Evolutionary conservation across 2,797 vertebrate genomes (phyloP).

Genomic region (Rhincodon typus): DNA sequence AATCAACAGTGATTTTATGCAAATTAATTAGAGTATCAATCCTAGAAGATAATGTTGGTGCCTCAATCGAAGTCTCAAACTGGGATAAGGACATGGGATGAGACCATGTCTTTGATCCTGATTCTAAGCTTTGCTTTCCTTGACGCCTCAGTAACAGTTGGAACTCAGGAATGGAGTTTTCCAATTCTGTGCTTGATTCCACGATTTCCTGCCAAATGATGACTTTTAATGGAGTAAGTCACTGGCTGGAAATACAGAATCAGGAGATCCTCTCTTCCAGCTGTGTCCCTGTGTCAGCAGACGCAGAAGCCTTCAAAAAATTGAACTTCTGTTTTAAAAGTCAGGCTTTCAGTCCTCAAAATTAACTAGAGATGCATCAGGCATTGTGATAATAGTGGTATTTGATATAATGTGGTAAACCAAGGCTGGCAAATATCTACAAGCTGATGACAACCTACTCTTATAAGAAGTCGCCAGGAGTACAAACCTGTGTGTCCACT

Average conservation of each 20-base stretch:
- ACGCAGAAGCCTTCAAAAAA: no score
- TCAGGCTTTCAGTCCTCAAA: no score
- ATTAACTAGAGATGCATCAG: no score
- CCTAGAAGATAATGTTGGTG: not conserved
- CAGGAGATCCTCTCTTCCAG: not conserved
- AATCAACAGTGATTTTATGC: not conserved
- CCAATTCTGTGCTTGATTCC: not conserved
- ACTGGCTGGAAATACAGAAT: not conserved
- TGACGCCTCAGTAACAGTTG: not conserved
- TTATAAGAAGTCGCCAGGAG: no score
- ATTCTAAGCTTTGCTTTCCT: not conserved
- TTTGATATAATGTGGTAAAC: no score
- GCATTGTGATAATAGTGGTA: no score
- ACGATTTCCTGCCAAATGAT: not conserved
- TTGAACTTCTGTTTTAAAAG: no score
- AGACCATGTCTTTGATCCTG: not conserved
- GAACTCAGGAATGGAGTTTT: not conserved
- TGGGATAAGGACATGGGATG: not conserved
- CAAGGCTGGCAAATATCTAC: no score
- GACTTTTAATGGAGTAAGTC: not conserved
- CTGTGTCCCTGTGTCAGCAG: not conserved
- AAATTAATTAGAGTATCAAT: not conserved
- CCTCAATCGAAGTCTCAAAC: not conserved
- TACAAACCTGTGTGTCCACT: no score
- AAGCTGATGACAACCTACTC: no score